These are phyloP conservation scores for Allacma fusca DNA, from an alignment of 2,888 invertebrate species.

Conservation along the genomic window DNA sequence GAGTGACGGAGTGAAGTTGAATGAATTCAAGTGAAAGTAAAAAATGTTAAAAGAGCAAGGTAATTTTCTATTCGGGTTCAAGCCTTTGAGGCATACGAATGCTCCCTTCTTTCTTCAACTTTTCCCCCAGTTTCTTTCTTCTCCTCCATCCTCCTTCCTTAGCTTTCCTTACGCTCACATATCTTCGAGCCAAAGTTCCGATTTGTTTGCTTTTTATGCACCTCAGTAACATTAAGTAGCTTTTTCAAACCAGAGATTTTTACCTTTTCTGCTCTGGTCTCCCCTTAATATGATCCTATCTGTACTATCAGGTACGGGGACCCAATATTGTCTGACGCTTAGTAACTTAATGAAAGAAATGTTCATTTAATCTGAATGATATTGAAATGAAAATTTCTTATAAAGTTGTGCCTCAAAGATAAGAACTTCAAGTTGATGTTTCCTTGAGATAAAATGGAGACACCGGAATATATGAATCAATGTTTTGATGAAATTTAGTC, in stretches of 20 bases:
- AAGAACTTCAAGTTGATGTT: too few relatives aligned
- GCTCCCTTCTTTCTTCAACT: slow-evolving; percentile 25
- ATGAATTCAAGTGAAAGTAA: slow-evolving; percentile 40
- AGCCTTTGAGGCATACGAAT: slow-evolving; percentile 35
- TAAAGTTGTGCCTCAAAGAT: too few relatives aligned
- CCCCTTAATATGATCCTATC: not conserved
- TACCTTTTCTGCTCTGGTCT: not conserved
- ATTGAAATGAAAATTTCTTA: too few relatives aligned
- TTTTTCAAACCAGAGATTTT: not conserved
- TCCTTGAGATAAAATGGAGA: too few relatives aligned
- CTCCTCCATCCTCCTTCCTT: not conserved
- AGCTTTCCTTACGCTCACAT: not conserved
- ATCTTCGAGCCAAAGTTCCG: not conserved
- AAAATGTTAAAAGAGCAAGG: slow-evolving; percentile 40
- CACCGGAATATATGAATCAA: too few relatives aligned
- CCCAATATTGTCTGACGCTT: too few relatives aligned
- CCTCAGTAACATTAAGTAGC: not conserved
- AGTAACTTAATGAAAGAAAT: too few relatives aligned
- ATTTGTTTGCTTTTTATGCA: slow-evolving; percentile 3
- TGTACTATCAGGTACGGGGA: too few relatives aligned
- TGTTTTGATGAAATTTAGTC: too few relatives aligned
- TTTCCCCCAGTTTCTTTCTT: not conserved
- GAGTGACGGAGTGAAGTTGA: slow-evolving; percentile 42
- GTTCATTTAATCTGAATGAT: too few relatives aligned
- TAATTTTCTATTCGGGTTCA: slow-evolving; percentile 30